These are phyloP conservation scores for Paracanthobrama guichenoti DNA, from an alignment of 2,113 vertebrate species.

Conservation along the genomic window DNA sequence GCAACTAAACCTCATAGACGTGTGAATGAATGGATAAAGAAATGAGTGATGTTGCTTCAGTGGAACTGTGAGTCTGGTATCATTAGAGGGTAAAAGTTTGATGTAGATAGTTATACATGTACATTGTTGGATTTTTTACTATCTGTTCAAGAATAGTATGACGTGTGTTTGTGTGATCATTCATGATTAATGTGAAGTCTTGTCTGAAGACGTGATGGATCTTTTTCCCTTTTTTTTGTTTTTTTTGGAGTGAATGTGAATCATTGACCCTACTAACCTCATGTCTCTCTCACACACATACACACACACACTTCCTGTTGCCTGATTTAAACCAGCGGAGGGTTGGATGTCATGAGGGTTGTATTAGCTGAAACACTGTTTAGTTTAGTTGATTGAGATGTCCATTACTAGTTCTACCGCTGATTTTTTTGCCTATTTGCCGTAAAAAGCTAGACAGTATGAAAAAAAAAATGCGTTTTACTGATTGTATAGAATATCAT, in stretches of 20 bases:
- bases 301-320: neutral
- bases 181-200: slow-evolving; percentile 15
- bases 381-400: neutral
- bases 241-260: neutral
- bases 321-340: slow-evolving; percentile 1
- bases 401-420: neutral
- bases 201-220: slow-evolving; percentile 14
- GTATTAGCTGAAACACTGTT: slow-evolving; percentile 1
- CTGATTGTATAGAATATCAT: neutral
- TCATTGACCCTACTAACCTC: slow-evolving; percentile 12
- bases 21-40: slow-evolving; percentile 7
- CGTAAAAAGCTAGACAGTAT: neutral
- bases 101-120: neutral
- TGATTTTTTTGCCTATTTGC: neutral
- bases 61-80: slow-evolving; percentile 4
- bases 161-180: neutral
- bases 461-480: neutral
- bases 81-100: neutral
- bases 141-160: neutral
- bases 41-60: neutral
- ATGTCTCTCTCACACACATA: neutral
- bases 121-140: neutral
- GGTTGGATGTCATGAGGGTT: neutral
- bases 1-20: neutral
- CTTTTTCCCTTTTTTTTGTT: neutral